Evolutionary conservation across 2,797 vertebrate genomes (phyloP).

Genomic region (Chromis chromis): DNA sequence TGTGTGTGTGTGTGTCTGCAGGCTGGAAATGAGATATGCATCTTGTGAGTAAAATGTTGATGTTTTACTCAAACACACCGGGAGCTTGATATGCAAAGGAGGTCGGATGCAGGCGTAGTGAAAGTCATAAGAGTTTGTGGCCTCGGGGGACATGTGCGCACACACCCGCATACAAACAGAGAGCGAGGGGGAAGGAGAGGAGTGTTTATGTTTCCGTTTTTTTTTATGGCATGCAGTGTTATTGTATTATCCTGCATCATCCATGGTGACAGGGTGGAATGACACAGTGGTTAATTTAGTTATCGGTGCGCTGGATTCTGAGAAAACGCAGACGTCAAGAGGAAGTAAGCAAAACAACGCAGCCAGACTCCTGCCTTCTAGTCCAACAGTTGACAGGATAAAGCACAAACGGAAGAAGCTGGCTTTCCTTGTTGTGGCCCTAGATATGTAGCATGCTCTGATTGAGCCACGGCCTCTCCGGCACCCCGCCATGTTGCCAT

Average conservation of each 20-base stretch:
- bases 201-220: conserved; percentile 56
- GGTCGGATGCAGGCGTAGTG: conserved; percentile 40
- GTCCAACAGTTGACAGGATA: conserved; percentile 24
- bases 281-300: conserved; percentile 63
- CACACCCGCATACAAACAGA: conserved; percentile 38
- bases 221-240: conserved; percentile 35
- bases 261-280: conserved; percentile 41
- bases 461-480: conserved; percentile 52
- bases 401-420: conserved; percentile 7
- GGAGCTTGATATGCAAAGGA: conserved; percentile 65
- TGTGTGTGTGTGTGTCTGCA: conserved; percentile 14
- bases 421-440: neutral
- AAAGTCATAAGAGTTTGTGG: conserved; percentile 61
- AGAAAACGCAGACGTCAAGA: conserved; percentile 37
- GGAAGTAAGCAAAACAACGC: conserved; percentile 16
- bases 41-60: conserved; percentile 59
- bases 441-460: conserved; percentile 29
- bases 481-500: conserved; percentile 55
- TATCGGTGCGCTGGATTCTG: conserved; percentile 40
- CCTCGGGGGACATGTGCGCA: conserved; percentile 37
- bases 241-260: conserved; percentile 40
- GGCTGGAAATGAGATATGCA: conserved; percentile 57
- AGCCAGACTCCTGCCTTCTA: conserved; percentile 8
- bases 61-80: conserved; percentile 52
- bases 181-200: conserved; percentile 5